phyloP scores from a whole-genome alignment of 2,888 invertebrate genomes.

The Lochmaea capreae region DNA sequence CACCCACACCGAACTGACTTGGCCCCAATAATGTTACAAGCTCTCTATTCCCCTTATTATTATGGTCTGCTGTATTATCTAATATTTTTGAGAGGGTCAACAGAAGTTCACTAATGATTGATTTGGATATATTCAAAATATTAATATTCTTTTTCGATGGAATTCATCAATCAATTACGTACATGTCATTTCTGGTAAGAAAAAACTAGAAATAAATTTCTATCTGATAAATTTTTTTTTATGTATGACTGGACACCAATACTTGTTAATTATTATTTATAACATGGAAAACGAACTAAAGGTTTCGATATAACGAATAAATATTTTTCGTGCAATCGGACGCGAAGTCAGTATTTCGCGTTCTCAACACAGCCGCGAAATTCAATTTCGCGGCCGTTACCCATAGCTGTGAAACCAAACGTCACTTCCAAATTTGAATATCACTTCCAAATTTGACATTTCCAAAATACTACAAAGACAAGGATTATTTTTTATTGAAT shows the following conservation, averaged over 20 bases:
- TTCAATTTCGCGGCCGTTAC: too few relatives aligned
- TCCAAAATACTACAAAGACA: too few relatives aligned
- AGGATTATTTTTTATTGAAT: too few relatives aligned
- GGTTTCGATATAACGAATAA: too few relatives aligned
- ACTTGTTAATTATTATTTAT: background rate
- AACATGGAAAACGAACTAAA: background rate
- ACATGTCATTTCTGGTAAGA: background rate
- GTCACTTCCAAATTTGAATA: too few relatives aligned
- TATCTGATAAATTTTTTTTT: background rate
- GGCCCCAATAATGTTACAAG: conserved; percentile 16
- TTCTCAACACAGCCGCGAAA: too few relatives aligned
- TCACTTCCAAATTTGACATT: too few relatives aligned
- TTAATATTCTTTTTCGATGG: conserved; percentile 10
- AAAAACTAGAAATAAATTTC: background rate
- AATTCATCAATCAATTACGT: conserved; percentile 1
- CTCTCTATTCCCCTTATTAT: conserved; percentile 32
- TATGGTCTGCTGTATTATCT: conserved; percentile 40
- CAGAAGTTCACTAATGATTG: conserved; percentile 11
- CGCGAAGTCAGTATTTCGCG: too few relatives aligned
- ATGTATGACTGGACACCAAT: background rate
- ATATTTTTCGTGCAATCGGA: too few relatives aligned
- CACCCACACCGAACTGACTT: conserved; percentile 38
- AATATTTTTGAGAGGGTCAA: conserved; percentile 39
- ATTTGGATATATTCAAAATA: conserved; percentile 11
- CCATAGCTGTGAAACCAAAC: too few relatives aligned